A percentile compares a stretch with the other conserved stretches of the same genome.
Conservation (phyloP, 1,140 invertebrate genomes). For the Wasmannia auropunctata region DNA sequence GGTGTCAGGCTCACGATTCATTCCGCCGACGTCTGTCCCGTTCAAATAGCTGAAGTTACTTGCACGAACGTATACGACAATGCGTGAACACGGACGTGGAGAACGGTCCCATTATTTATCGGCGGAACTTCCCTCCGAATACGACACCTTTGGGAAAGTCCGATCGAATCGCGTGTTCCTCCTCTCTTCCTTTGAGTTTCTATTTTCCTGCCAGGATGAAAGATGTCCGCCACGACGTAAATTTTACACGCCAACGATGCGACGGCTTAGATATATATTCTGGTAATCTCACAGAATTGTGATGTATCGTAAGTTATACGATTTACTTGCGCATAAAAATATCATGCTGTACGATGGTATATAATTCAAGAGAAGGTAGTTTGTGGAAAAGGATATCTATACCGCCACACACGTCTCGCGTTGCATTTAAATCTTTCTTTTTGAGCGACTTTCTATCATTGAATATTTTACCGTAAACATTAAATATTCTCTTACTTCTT, state of each 20-base stretch:
- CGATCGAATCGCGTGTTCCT: conserved; percentile 48
- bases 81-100: conserved; percentile 30
- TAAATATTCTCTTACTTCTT: background rate
- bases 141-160: conserved; percentile 62
- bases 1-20: conserved; percentile 51
- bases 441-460: background rate
- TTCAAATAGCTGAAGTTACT: conserved; percentile 57
- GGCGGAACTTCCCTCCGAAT: conserved; percentile 44
- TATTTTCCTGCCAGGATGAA: conserved; percentile 48
- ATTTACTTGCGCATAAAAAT: conserved; percentile 5
- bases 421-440: background rate
- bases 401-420: background rate
- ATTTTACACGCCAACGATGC: conserved; percentile 26
- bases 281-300: conserved; percentile 20
- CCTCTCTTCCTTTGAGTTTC: conserved; percentile 40
- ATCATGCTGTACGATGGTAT: background rate
- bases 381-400: background rate
- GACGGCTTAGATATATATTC: conserved; percentile 17
- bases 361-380: background rate
- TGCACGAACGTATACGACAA: conserved; percentile 39
- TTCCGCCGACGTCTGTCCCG: conserved; percentile 18
- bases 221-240: conserved; percentile 33
- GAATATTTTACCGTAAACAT: conserved; percentile 12
- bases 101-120: conserved; percentile 56
- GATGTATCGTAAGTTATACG: conserved; percentile 23